A percentile compares a stretch with the other conserved stretches of the same genome.
phyloP scores from a whole-genome alignment of 2,888 invertebrate genomes.

The Dysmachus trigonus region DNA sequence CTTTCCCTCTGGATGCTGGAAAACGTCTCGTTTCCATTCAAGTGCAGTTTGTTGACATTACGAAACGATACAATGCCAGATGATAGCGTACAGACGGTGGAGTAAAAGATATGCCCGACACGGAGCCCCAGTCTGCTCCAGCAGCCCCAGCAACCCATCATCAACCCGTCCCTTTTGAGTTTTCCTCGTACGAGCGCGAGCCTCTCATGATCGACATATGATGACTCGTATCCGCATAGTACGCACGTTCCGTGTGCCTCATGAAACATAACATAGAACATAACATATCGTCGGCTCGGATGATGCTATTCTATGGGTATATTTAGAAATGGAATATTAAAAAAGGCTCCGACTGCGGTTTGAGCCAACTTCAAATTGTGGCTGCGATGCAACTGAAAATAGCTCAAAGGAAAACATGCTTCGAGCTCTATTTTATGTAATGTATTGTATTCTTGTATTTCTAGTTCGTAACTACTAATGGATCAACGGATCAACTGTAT shows the following conservation, averaged over 20 bases:
- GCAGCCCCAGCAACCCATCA: not conserved
- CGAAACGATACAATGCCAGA: not conserved
- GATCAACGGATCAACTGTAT: not conserved
- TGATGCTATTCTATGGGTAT: not conserved
- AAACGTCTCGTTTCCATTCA: slow-evolving; percentile 6
- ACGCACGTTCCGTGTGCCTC: not conserved
- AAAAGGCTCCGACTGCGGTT: not conserved
- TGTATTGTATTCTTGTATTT: not conserved
- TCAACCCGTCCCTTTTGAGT: not conserved
- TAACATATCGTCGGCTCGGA: not conserved
- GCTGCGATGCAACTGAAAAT: not conserved
- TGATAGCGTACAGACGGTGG: not conserved
- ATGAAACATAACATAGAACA: not conserved
- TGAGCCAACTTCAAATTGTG: not conserved
- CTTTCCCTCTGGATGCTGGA: not conserved
- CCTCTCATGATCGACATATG: not conserved
- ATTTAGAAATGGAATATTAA: not conserved
- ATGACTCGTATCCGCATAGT: not conserved
- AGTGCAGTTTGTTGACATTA: slow-evolving; percentile 24
- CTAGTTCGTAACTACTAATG: not conserved
- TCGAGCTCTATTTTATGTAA: not conserved
- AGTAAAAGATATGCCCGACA: not conserved
- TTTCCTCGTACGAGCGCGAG: not conserved
- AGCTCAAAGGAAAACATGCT: not conserved
- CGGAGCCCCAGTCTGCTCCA: not conserved